These are phyloP conservation scores for Delphinus delphis DNA, from an alignment of 2,113 vertebrate genomes.

Conservation along the genomic window DNA sequence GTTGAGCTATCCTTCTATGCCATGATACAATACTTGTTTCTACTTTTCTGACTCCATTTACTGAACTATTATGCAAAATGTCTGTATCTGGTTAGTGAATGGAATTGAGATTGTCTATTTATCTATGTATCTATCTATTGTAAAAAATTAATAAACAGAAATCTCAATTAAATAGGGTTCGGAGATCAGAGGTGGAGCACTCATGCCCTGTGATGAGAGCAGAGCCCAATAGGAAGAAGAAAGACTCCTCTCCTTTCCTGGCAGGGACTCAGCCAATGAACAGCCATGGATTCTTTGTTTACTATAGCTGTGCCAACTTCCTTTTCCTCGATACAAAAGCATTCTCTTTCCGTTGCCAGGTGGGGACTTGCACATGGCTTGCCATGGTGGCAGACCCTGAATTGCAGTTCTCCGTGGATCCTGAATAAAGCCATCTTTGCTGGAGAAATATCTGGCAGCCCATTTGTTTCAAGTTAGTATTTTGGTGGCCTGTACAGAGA, in stretches of 20 bases:
- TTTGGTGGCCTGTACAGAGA: background rate
- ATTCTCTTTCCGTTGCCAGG: too few species aligned
- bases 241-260: background rate
- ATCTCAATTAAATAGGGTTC: background rate
- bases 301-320: background rate
- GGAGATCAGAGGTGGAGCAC: background rate
- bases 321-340: background rate
- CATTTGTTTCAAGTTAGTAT: background rate
- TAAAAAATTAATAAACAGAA: background rate
- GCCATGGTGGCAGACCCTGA: background rate
- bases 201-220: background rate
- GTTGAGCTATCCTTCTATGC: background rate
- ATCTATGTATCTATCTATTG: background rate
- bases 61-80: background rate
- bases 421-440: background rate
- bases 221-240: background rate
- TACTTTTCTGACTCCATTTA: background rate
- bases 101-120: background rate
- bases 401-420: background rate
- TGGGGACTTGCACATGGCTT: background rate
- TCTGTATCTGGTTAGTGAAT: background rate
- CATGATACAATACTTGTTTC: background rate
- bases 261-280: background rate
- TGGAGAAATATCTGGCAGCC: background rate
- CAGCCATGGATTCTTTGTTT: background rate